Evolutionary conservation across 2,888 invertebrate genomes (phyloP), one percentile per base, ranked within the genome.

Genomic region (Cheilosia soror): DNA sequence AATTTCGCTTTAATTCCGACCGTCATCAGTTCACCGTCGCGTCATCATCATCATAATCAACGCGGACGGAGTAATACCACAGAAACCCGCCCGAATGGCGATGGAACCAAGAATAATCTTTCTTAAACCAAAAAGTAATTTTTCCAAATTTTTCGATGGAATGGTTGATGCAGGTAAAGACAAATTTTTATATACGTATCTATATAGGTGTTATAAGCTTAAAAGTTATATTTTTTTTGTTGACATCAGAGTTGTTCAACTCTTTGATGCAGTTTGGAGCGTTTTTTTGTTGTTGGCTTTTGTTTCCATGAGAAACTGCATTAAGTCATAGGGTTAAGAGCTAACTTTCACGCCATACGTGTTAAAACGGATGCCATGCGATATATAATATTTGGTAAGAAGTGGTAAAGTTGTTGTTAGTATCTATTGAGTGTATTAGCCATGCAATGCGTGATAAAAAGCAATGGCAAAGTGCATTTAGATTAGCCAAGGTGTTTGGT

Each of bases 111-210:
- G 86, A 78, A 78, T 86, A 15, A 82, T 86, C 69, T 86, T 77
- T 60, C 69, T 86, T 15, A 86, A 86, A 65, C 86, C 86, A 66
- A 86, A 86, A 63, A 86, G 69, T 78, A 78, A 68, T 62, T 86
- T 77, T 82, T 86, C 86, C 73, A 86, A 86, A 82, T 86, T 73
- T 82, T 86, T 86, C 86, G 69, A 86, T 82, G 86, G 77, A 73
- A 44, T 86, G 72, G 63, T 62, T 55, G 78, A 77, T 31, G 73
- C 81, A 86, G 86, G 86, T 86, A 86, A 85, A 73, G 47, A 68
- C 42, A 60, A 66, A 29, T 27, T 44, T 25, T 63, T 44, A 40
- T 27, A 13, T 53, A 42, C 33, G 29, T 47, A 37, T 49, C 1
- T 9, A 15, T 33, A 40, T 6, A 57, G 37, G 9, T 55, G 40